These are phyloP conservation scores for Candidula unifasciata DNA, from an alignment of 2,888 invertebrate genomes.

Conservation along the genomic window DNA sequence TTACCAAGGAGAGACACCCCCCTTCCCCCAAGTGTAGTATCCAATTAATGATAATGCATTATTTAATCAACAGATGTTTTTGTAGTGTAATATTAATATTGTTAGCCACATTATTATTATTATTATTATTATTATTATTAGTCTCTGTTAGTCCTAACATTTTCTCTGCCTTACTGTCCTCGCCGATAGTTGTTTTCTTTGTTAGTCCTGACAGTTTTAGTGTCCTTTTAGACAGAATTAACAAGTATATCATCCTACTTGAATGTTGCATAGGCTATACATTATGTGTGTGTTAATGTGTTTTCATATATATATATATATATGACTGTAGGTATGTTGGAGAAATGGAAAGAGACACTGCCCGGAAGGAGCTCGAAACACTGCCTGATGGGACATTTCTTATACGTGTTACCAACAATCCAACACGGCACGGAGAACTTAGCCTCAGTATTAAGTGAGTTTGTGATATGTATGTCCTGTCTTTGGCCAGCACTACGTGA, in stretches of 20 bases:
- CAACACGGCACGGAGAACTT: constrained; percentile 71
- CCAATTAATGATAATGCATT: no score
- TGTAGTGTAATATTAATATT: no score
- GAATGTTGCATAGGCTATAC: no score
- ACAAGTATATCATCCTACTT: no score
- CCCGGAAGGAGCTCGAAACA: constrained; percentile 72
- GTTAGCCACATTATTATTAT: no score
- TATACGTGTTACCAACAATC: constrained; percentile 77
- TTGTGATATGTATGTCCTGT: background rate
- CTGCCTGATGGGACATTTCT: constrained; percentile 78
- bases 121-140: no score
- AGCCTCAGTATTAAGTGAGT: constrained; percentile 79
- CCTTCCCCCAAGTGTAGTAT: no score
- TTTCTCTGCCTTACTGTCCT: background rate
- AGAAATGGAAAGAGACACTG: constrained; percentile 70
- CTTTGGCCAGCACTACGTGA: background rate
- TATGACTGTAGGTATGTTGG: constrained; percentile 73
- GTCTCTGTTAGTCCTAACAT: background rate
- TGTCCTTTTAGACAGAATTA: no score
- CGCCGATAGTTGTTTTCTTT: background rate
- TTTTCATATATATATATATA: background rate
- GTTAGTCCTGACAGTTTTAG: no score
- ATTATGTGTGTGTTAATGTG: no score
- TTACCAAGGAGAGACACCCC: no score
- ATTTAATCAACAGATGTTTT: no score